Conservation (phyloP, 2,797 vertebrate species). For the Galagoides demidoff region DNA sequence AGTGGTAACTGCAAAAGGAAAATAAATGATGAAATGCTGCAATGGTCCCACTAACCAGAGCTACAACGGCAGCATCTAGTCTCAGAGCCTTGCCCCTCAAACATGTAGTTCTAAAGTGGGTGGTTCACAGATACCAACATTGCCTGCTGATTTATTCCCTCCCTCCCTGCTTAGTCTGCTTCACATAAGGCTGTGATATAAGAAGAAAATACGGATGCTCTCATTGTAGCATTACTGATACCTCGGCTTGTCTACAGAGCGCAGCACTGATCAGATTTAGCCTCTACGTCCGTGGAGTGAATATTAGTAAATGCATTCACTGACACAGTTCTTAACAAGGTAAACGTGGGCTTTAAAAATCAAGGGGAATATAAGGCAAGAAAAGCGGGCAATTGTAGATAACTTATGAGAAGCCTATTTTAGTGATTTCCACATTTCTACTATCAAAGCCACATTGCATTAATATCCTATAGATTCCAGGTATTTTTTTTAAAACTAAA, state of each 20-base stretch:
- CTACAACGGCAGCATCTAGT: neutral
- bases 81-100: neutral
- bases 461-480: neutral
- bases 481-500: neutral
- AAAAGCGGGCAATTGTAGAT: neutral
- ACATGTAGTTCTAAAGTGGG: neutral
- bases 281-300: neutral
- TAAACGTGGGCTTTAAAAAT: constrained; percentile 45
- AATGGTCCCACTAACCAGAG: neutral
- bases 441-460: neutral
- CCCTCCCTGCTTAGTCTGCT: neutral
- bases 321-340: constrained; percentile 46
- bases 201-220: constrained; percentile 44
- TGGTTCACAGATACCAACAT: neutral
- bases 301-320: constrained; percentile 38
- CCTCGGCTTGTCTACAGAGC: constrained; percentile 56
- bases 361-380: neutral
- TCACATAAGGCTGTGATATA: neutral
- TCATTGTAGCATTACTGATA: neutral
- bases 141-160: constrained; percentile 1
- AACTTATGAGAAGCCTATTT: neutral
- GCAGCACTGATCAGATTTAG: constrained; percentile 53
- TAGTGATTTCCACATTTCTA: neutral
- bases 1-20: neutral
- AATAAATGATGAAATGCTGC: neutral